Percentiles rank a stretch among this genome's conserved stretches.
Conservation (phyloP, 2,888 invertebrate genomes). For the Cecidostiba fungosa region DNA sequence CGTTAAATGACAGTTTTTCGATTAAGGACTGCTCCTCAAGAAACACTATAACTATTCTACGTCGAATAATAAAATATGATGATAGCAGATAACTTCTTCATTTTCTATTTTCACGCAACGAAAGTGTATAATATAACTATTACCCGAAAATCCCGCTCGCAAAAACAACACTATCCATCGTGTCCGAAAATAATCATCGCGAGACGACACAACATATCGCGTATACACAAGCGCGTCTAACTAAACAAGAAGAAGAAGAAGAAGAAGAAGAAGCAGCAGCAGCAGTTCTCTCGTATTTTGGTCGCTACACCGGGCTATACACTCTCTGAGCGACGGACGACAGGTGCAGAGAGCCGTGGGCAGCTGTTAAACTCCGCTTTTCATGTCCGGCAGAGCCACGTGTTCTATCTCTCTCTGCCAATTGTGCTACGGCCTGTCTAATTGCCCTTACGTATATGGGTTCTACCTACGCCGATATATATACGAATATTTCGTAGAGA, state of each 20-base stretch:
- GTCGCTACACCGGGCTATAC: constrained; percentile 45
- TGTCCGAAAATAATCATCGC: not conserved
- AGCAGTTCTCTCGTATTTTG: constrained; percentile 6
- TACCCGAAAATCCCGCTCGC: not conserved
- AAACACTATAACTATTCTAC: too few species aligned
- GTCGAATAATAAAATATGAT: too few species aligned
- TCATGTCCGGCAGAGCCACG: constrained; percentile 67
- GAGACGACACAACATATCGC: not conserved
- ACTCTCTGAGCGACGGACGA: constrained; percentile 73
- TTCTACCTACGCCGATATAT: constrained; percentile 1
- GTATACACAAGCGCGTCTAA: not conserved
- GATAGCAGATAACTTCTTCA: not conserved
- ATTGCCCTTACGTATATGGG: constrained; percentile 29
- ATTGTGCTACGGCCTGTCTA: constrained; percentile 32
- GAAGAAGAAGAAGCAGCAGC: not conserved
- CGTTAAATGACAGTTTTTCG: too few species aligned
- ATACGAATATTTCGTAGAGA: constrained; percentile 41
- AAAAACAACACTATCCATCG: not conserved
- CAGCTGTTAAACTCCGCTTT: constrained; percentile 75
- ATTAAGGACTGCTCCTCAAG: too few species aligned
- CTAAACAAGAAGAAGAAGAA: not conserved
- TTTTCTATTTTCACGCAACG: not conserved
- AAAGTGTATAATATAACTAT: not conserved
- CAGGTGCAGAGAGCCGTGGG: constrained; percentile 70
- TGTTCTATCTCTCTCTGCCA: constrained; percentile 2